Evolutionary conservation across 2,888 invertebrate genomes (phyloP).

Genomic region (Dermolepida albohirtum): DNA sequence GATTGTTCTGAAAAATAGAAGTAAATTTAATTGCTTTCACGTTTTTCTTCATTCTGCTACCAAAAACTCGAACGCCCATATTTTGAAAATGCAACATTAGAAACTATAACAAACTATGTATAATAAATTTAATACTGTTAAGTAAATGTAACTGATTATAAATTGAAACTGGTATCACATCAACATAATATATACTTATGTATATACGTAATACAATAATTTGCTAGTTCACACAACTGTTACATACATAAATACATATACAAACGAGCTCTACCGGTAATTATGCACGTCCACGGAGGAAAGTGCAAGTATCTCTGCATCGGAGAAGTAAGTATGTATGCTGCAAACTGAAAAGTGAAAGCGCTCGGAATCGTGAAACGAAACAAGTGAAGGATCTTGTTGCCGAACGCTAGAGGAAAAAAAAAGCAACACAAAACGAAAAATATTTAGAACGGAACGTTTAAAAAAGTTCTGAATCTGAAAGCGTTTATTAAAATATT

Average conservation of each 20-base stretch:
- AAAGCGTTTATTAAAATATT: neutral
- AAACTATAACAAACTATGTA: too few species aligned
- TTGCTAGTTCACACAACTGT: too few species aligned
- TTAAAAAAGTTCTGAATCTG: neutral
- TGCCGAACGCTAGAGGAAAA: neutral
- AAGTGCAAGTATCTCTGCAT: constrained; percentile 25
- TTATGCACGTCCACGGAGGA: constrained; percentile 6
- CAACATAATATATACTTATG: too few species aligned
- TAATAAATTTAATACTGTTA: too few species aligned
- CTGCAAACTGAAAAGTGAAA: constrained; percentile 25
- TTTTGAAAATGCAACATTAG: too few species aligned
- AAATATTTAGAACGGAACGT: constrained; percentile 22
- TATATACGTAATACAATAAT: too few species aligned
- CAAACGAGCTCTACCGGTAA: neutral
- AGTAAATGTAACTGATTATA: too few species aligned
- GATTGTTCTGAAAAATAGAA: too few species aligned
- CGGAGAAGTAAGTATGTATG: neutral
- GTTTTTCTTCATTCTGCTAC: too few species aligned
- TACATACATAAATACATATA: neutral
- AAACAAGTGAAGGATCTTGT: constrained; percentile 19
- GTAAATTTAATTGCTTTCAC: too few species aligned
- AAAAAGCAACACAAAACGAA: constrained; percentile 3
- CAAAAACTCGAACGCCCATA: too few species aligned
- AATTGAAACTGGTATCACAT: too few species aligned
- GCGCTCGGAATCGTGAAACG: constrained; percentile 2